These are phyloP conservation scores for Phytoseiulus persimilis DNA, from an alignment of 2,888 invertebrate genomes.

Conservation along the genomic window DNA sequence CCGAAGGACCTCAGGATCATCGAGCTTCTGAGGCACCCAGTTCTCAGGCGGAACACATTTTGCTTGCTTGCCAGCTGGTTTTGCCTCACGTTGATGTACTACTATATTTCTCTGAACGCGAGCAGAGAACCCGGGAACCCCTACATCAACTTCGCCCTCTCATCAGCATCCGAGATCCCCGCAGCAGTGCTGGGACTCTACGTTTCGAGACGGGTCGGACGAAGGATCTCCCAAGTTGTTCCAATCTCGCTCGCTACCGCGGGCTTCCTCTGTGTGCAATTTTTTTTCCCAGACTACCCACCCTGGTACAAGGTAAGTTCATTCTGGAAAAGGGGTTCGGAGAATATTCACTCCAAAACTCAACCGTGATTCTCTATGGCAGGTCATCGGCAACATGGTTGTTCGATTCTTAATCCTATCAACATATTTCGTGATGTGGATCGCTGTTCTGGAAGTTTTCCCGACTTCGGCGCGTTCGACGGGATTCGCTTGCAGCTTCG, in stretches of 20 bases:
- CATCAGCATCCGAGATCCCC: neutral
- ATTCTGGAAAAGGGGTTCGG: too few species aligned
- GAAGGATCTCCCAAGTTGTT: neutral
- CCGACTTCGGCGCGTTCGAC: neutral
- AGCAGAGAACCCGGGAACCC: neutral
- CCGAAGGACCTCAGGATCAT: neutral
- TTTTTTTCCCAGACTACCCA: too few species aligned
- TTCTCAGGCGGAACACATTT: neutral
- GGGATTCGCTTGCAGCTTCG: neutral
- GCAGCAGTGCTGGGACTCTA: neutral
- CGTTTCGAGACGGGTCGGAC: neutral
- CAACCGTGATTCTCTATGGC: too few species aligned
- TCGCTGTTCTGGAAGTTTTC: neutral
- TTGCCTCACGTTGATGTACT: neutral
- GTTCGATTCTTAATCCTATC: neutral
- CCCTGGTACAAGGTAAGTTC: neutral
- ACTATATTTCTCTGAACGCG: neutral
- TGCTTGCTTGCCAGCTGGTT: neutral
- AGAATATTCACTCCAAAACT: too few species aligned
- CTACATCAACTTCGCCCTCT: constrained; percentile 5
- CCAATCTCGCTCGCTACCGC: neutral
- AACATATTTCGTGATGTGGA: neutral
- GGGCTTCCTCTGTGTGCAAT: too few species aligned
- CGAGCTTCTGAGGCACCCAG: neutral
- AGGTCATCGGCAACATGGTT: neutral